Conservation (phyloP, 2,797 vertebrate species). For the Aselliscus stoliczkanus region DNA sequence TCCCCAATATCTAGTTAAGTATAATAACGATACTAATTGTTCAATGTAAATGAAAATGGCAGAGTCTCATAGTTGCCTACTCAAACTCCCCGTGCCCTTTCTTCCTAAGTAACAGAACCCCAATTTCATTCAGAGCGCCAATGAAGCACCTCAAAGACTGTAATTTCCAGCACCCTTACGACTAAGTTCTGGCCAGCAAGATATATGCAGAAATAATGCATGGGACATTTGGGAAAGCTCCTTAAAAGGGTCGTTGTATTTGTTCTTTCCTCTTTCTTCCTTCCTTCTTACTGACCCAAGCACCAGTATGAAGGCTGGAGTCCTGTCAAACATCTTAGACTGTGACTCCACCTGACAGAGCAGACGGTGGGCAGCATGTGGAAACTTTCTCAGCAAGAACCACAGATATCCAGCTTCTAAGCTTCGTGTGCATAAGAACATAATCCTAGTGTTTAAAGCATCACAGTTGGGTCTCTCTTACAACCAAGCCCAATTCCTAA, state of each 20-base stretch:
- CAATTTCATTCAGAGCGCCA: not conserved
- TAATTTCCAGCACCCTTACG: not conserved
- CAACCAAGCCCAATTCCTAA: not conserved
- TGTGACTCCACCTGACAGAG: not conserved
- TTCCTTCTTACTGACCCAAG: not conserved
- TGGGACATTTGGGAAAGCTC: not conserved
- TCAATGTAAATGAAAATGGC: not conserved
- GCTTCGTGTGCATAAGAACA: not conserved
- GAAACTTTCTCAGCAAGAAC: not conserved
- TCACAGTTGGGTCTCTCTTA: not conserved
- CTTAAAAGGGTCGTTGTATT: not conserved
- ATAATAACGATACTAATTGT: not conserved
- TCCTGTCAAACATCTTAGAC: not conserved
- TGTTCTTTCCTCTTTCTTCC: not conserved
- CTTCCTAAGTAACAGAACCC: not conserved
- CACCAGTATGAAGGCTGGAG: not conserved
- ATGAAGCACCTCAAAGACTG: not conserved
- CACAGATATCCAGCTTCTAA: not conserved
- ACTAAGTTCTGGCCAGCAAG: not conserved
- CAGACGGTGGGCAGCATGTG: rapidly evolving
- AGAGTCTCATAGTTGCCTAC: not conserved
- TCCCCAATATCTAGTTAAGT: not conserved
- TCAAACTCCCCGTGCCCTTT: not conserved
- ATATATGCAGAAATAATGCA: not conserved
- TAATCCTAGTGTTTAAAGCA: not conserved